Percentiles rank a stretch among this genome's conserved stretches.
phyloP scores from a whole-genome alignment of 2,113 vertebrate genomes.

The Pituophis catenifer region DNA sequence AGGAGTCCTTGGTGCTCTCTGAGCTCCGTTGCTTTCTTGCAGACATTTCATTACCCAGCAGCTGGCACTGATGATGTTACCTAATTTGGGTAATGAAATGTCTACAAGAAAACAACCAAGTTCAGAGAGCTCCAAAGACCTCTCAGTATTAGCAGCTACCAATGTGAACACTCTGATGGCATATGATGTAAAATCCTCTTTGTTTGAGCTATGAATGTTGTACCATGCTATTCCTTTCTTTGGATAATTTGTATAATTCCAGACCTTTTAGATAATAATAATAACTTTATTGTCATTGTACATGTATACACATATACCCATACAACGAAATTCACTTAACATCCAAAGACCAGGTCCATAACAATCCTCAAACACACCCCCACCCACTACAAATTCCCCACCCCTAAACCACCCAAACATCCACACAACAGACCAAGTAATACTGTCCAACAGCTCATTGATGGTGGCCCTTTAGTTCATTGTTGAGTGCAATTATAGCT shows the following conservation, averaged over 20 bases:
- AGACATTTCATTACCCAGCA: background rate
- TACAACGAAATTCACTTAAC: no score
- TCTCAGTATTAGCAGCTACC: background rate
- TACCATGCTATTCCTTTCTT: background rate
- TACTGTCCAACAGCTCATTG: no score
- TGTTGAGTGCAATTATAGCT: no score
- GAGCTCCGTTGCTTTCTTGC: background rate
- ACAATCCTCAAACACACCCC: no score
- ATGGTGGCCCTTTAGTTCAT: no score
- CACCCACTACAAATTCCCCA: no score
- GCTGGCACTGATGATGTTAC: background rate
- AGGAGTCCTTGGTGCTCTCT: background rate
- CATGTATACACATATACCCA: no score
- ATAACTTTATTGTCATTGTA: no score
- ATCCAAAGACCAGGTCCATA: no score
- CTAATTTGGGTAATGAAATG: background rate
- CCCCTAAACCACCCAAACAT: no score
- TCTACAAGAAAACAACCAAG: background rate
- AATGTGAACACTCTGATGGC: background rate
- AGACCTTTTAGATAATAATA: background rate
- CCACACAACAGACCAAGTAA: no score
- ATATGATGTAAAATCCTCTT: background rate
- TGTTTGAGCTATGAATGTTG: background rate
- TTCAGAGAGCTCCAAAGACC: background rate
- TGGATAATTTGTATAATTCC: background rate